Base-by-base conservation (phyloP, 2,797 vertebrate species). In the Limnodromus scolopaceus region DNA sequence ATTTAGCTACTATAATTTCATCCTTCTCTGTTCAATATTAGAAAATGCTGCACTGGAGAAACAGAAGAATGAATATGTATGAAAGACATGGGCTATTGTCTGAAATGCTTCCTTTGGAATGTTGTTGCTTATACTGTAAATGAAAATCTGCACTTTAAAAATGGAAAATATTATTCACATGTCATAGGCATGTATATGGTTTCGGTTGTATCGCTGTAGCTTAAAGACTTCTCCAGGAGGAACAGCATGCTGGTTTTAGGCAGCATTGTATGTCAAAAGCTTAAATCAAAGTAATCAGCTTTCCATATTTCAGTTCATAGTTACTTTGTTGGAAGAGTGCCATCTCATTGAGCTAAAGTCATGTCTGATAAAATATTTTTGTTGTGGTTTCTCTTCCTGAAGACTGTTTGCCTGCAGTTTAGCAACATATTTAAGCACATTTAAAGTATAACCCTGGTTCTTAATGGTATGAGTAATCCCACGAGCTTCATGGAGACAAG, bases 61-160 rank as follows among this genome's bases (percentile, higher is more conserved):
- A 75, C 10, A 1, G 30, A 64, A 74, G 15, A 60, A 75, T 68
- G 45, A 84, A 11, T 84, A 15, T 46, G 2, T 48, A 17, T 71
- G 45, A 49, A 87, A 75, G 43, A 77, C 90, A 45, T 30, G 48
- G 48, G 14, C 22, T 70, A 0, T 45, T 81, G 25, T 63, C 51
- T 91, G n/a, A 91, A 77, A 18, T 32, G 34, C 32, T 91, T 91
- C 14, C 49, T 88, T 78, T 20, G 57, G 30, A 84, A 72, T 92
- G 9, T 65, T 76, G 41, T 69, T 53, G 39, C 36, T 76, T 75
- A 25, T 2, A 10, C 10, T 74, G 6, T 66, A 75, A 96, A 84
- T 71, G 53, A 78, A 96, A 90, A 64, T 57, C 48, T 88, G 83
- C 79, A 90, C 85, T 95, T 96, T 45, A 93, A 86, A 95, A 88